Conservation (phyloP, 1,140 invertebrate genomes). For the Eubasilissa regina region DNA sequence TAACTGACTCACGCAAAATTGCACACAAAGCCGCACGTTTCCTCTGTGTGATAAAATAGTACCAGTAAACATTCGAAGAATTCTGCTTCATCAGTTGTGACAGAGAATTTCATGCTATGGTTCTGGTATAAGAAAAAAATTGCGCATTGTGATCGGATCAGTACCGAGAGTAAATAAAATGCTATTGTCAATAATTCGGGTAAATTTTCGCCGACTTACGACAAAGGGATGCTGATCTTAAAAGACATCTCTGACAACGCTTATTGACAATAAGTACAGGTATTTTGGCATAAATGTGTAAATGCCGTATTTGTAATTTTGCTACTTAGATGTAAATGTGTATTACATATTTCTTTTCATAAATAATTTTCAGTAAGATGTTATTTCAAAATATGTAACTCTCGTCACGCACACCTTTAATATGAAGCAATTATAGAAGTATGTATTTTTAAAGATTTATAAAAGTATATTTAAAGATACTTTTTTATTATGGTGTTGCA, state of each 20-base stretch:
- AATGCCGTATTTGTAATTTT: constrained; percentile 4
- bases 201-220: constrained; percentile 10
- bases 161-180: constrained; percentile 4
- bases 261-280: constrained; percentile 29
- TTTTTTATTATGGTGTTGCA: too few relatives aligned
- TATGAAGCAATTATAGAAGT: too few relatives aligned
- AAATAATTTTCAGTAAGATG: too few relatives aligned
- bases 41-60: background rate
- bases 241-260: constrained; percentile 35
- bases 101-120: constrained; percentile 32
- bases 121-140: constrained; percentile 2
- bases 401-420: too few relatives aligned
- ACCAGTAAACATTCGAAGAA: background rate
- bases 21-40: constrained; percentile 2
- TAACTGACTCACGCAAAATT: constrained; percentile 26
- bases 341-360: too few relatives aligned
- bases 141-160: constrained; percentile 27
- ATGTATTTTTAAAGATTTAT: too few relatives aligned
- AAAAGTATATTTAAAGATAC: too few relatives aligned
- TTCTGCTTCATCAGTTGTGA: background rate
- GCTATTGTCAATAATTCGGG: constrained; percentile 14
- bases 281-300: background rate
- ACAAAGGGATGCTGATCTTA: background rate
- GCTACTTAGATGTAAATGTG: background rate
- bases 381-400: too few relatives aligned